A percentile compares a stretch with the other conserved stretches of the same genome.
Evolutionary conservation across 2,113 vertebrate genomes (phyloP).

Genomic region (Sula dactylatra): DNA sequence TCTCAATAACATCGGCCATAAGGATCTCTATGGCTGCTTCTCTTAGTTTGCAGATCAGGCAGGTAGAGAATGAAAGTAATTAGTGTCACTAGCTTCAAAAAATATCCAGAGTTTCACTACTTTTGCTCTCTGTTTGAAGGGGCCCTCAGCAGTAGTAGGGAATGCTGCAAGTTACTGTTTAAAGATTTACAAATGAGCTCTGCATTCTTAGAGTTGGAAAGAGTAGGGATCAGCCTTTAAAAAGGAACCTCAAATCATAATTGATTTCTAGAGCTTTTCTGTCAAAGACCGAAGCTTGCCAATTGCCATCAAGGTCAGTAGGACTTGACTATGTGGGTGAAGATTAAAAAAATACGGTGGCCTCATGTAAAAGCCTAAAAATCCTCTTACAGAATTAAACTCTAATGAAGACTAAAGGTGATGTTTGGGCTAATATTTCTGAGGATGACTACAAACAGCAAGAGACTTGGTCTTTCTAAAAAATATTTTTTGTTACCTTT

Average conservation of each 20-base stretch:
- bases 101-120: rapidly evolving
- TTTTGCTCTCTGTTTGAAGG: not conserved
- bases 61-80: not conserved
- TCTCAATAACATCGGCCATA: not conserved
- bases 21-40: not conserved
- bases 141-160: not conserved
- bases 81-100: not conserved
- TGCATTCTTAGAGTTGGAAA: not conserved
- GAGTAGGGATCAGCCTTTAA: not conserved
- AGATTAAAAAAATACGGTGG: not conserved
- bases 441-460: not conserved
- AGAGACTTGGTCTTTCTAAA: not conserved
- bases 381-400: not conserved
- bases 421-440: not conserved
- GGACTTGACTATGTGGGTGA: not conserved
- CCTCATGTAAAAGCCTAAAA: not conserved
- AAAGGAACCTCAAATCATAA: not conserved
- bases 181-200: not conserved
- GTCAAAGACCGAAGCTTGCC: not conserved
- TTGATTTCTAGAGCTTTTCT: not conserved
- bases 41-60: not conserved
- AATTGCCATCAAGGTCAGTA: not conserved
- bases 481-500: not conserved
- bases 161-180: not conserved
- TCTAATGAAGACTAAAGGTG: not conserved